A percentile compares a stretch with the other conserved stretches of the same genome.
These are phyloP conservation scores for Gadus chalcogrammus DNA, from an alignment of 2,113 vertebrate species.

Conservation along the genomic window DNA sequence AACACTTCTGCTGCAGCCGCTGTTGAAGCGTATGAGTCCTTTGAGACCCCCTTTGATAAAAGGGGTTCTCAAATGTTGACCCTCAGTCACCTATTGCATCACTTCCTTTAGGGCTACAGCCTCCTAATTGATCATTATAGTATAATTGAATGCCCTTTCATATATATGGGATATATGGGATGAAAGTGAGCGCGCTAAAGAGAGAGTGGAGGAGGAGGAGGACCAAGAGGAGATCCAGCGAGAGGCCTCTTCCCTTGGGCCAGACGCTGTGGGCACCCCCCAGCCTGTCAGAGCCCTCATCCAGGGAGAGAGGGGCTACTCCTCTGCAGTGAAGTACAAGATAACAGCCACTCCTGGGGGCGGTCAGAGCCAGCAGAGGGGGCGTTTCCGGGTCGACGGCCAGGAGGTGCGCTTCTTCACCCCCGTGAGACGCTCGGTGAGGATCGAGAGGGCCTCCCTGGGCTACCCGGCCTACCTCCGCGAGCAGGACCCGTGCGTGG, in stretches of 20 bases:
- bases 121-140: no score
- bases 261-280: slow-evolving; percentile 46
- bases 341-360: slow-evolving; percentile 72
- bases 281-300: slow-evolving; percentile 57
- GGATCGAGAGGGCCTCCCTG: slow-evolving; percentile 60
- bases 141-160: no score
- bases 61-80: no score
- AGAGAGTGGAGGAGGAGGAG: not conserved
- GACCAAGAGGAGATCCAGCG: not conserved
- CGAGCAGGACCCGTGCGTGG: slow-evolving; percentile 74
- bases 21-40: no score
- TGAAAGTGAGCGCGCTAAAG: no score
- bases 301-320: slow-evolving; percentile 52
- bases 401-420: slow-evolving; percentile 75
- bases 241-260: not conserved
- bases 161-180: no score
- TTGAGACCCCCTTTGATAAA: no score
- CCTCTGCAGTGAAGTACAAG: slow-evolving; percentile 74
- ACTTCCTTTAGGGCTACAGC: no score
- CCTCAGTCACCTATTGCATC: no score
- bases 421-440: slow-evolving; percentile 71
- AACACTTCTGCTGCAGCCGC: no score
- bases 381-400: slow-evolving; percentile 49
- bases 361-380: slow-evolving; percentile 43
- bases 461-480: slow-evolving; percentile 59